Evolutionary conservation across 64 coral and sea anemone genomes (phyloP), one percentile per base, ranked within the genome.

Genomic region (Anthopleura sola): DNA sequence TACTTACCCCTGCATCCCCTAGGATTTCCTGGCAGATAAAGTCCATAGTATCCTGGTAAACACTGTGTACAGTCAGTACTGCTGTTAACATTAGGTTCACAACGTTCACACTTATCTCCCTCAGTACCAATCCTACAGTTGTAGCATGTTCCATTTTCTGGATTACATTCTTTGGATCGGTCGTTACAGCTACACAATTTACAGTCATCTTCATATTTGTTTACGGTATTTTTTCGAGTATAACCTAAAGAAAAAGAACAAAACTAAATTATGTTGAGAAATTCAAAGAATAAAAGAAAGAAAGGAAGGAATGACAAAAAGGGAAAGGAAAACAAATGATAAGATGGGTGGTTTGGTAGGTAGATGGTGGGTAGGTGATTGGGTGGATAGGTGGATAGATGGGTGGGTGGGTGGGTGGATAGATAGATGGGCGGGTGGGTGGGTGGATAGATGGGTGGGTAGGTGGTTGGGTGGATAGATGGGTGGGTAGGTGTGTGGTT

Each of bases 101-200:
- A 99, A 11, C 53, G 29, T 64, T 95, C 84, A 71, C 97, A 99
- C 68, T 85, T 28, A 33, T 89, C 12, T 85, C 97, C 97, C 76
- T 90, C 60, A 75, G 97, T 95, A 68, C 94, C 94, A 16, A 90
- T 81, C 29, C 97, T 88, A 85, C 97, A 99, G 87, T 95, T 89
- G 2, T 57, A 85, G 69, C 97, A 99, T 40, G 40, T 80, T 13
- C 97, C 90, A 85, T 80, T 87, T 83, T 99, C 97, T 50, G 83
- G 79, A 24, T 92, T 54, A 76, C 97, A 99, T 10, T 92, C 86
- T 10, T 34, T 68, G 51, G 97, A 99, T 26, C 97, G 90, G 62
- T 62, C 57, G 13, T 78, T 90, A 77, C 97, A 99, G 0, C 86
- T 87, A 32, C 97, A 99, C 0, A 90, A 87, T 20, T 39, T 80